Conservation (phyloP, 2,797 vertebrate genomes). For the Galagoides demidoff region DNA sequence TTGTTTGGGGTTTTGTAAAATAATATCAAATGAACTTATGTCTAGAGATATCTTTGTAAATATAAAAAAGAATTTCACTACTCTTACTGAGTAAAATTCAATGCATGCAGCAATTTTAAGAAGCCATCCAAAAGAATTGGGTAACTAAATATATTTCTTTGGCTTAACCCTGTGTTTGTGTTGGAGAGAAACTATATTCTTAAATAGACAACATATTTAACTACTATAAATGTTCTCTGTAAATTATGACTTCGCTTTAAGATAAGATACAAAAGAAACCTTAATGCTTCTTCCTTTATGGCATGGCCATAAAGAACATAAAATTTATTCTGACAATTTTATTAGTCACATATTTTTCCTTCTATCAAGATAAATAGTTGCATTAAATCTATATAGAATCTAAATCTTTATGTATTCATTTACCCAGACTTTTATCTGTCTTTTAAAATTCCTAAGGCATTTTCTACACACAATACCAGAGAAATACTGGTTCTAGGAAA, state of each 20-base stretch:
- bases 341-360: constrained; percentile 67
- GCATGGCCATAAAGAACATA: constrained; percentile 49
- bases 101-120: constrained; percentile 28
- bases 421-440: constrained; percentile 22
- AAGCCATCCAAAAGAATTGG: neutral
- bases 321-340: constrained; percentile 68
- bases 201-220: constrained; percentile 68
- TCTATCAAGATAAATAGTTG: constrained; percentile 54
- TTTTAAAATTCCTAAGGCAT: neutral
- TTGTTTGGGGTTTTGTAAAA: constrained; percentile 39
- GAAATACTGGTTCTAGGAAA: neutral
- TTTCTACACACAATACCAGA: neutral
- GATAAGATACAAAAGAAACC: constrained; percentile 55
- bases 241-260: constrained; percentile 70
- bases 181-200: constrained; percentile 47
- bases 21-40: neutral
- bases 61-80: neutral
- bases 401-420: constrained; percentile 60
- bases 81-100: neutral
- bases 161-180: neutral
- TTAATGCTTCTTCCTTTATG: constrained; percentile 64
- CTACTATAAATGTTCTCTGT: constrained; percentile 51
- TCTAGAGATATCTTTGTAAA: constrained; percentile 42
- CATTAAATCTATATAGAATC: constrained; percentile 53
- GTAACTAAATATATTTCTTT: neutral